Base-by-base conservation (phyloP, 1,140 invertebrate species). In the Bicyclus anynana region DNA sequence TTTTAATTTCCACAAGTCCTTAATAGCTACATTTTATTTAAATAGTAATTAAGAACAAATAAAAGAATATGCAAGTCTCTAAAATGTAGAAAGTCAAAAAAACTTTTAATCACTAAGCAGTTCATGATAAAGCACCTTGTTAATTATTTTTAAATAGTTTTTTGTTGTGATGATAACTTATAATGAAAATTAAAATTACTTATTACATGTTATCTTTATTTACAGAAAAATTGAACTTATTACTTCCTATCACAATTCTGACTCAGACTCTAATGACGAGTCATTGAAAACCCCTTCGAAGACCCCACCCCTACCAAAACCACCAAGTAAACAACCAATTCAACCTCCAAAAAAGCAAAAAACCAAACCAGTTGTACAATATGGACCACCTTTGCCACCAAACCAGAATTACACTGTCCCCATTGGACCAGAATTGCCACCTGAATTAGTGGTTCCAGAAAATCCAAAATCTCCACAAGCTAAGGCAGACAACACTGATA, bases 191-290 rank as follows among this genome's bases (percentile, higher is more conserved):
- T n/a, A n/a, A n/a, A n/a, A n/a, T n/a, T 5, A 29, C 27, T 6
- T 4, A 5, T 29, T 29, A 23, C 23, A 23, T 18, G 18, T 44
- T 58, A 9, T 54, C 18, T 27, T 40, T 46, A 33, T 59, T 76
- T 74, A 38, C 74, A 88, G 83, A 20, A 86, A 81, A 81, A 88
- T 86, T 59, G 85, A 88, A 65, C 60, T 88, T 0, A 88, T 88
- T 20, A 86, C 83, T 4, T 88, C 85, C 18, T 88, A 85, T 38
- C 74, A 85, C 64, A 80, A 86, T 49, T 88, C 85, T 0, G 85
- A 88, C 23, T 88, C 85, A 0, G 85, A 86, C 21, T 88, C 85
- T 0, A 82, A 88, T 49, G 81, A 86, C 50, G 85, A 88, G 59
- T 38, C 69, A 6, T 78, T 84, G 5, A 74, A 50, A 38, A 67